These are phyloP conservation scores for Pleuronectes platessa DNA, from an alignment of 2,113 vertebrate genomes.

Conservation along the genomic window DNA sequence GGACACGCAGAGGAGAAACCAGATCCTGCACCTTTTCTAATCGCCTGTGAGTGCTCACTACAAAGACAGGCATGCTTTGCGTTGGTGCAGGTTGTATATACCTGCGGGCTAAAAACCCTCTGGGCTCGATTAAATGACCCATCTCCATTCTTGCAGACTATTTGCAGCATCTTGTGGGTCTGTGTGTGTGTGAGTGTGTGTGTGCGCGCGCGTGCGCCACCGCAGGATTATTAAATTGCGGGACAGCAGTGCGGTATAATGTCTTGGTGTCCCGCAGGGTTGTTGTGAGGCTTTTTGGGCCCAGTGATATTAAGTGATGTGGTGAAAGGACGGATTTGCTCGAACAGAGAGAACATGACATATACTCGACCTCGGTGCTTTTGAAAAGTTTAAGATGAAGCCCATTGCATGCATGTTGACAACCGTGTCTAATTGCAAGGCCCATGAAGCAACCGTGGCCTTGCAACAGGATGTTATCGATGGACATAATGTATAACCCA, in stretches of 20 bases:
- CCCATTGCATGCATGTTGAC: constrained; percentile 39
- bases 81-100: constrained; percentile 50
- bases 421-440: constrained; percentile 57
- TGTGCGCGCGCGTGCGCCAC: constrained; percentile 13
- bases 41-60: constrained; percentile 76
- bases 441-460: not conserved
- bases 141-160: constrained; percentile 38
- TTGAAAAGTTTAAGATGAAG: constrained; percentile 54
- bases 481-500: not conserved
- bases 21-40: constrained; percentile 85
- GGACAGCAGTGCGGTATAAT: constrained; percentile 41
- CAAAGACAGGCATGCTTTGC: constrained; percentile 72
- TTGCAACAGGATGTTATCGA: constrained; percentile 1
- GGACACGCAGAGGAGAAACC: constrained; percentile 87
- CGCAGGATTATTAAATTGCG: constrained; percentile 57
- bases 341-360: constrained; percentile 55
- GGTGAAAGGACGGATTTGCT: constrained; percentile 69
- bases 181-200: not conserved
- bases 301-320: constrained; percentile 56
- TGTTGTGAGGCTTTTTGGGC: constrained; percentile 42
- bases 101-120: constrained; percentile 38
- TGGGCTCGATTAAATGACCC: constrained; percentile 57
- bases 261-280: constrained; percentile 53
- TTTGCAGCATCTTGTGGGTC: constrained; percentile 22
- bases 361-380: constrained; percentile 49